These are phyloP conservation scores for Pachypeltis micranthus DNA, from an alignment of 1,140 invertebrate species.

Conservation along the genomic window DNA sequence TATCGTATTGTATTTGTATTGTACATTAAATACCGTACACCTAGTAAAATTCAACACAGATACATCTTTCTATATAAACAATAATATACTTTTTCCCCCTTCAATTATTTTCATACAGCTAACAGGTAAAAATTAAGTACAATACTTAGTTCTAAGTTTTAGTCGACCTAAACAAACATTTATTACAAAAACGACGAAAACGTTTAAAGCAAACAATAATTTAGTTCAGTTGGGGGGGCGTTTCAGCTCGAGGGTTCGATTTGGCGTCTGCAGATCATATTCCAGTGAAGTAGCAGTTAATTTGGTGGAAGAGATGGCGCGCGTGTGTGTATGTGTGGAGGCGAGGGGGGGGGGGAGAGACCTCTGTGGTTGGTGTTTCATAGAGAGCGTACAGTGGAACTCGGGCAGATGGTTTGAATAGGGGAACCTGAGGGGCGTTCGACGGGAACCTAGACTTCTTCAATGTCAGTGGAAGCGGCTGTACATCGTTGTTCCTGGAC, in stretches of 20 bases:
- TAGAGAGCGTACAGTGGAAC: no score
- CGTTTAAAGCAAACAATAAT: background rate
- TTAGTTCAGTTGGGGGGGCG: background rate
- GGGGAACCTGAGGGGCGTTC: no score
- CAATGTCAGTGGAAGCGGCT: no score
- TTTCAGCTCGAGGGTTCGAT: no score
- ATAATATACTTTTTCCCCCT: slow-evolving; percentile 11
- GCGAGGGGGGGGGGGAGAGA: background rate
- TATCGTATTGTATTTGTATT: no score
- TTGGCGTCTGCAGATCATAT: background rate
- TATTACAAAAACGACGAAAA: slow-evolving; percentile 10
- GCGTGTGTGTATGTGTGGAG: background rate
- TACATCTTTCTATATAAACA: slow-evolving; percentile 18
- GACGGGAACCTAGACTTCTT: no score
- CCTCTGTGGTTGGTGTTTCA: no score
- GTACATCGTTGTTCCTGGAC: no score
- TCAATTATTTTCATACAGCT: slow-evolving; percentile 12
- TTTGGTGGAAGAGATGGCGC: no score
- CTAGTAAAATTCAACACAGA: slow-evolving; percentile 22
- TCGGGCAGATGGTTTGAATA: no score
- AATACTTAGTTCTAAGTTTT: background rate
- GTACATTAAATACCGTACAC: slow-evolving; percentile 19
- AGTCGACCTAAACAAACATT: slow-evolving; percentile 15
- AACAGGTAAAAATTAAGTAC: slow-evolving; percentile 21
- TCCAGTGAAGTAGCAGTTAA: no score